Evolutionary conservation across 2,888 invertebrate species (phyloP), one percentile per base, ranked within the genome.

Genomic region (Drosophila merina): DNA sequence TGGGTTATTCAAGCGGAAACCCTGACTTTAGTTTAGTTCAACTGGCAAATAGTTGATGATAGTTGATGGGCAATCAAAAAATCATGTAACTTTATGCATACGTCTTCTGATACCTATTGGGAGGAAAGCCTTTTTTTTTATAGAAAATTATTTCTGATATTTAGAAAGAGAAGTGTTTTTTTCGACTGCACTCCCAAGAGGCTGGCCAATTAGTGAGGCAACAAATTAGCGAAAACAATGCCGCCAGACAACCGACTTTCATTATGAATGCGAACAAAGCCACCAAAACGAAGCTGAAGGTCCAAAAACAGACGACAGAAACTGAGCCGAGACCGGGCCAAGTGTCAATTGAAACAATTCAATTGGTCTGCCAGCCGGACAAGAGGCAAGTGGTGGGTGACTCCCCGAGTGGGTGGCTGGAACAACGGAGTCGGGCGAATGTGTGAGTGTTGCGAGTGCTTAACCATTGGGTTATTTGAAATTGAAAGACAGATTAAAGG

Each of bases 401-500:
- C 33, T 33, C 33, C 40, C 40, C 10, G 14, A 31, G 31, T 1
- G 8, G 49, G 31, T 12, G 49, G 4, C 9, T 20, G 9, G 14
- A 14, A 14, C 12, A 40, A 54, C 38, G 28, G 49, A 20, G 20
- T 20, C 20, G 20, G 20, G 28, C 51, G 28, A 54, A 12, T 40
- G 14, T 42, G 48, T 66, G 54, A 57, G 58, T 70, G 60, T 68
- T 52, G 70, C 50, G 67, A 66, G 77, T 73, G 69, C 67, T 78
- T 70, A 73, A 69, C 76, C 77, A 73, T 63, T 66, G 57, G 72
- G 73, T 71, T 76, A 77, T 74, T 73, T 69, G 75, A 74, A 72
- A 73, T 75, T 69, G 73, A 76, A 73, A 76, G 79, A 76, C 77
- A 85, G 87, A 85, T 88, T 89, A 88, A 86, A 69, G 82, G 86